A percentile compares a stretch with the other conserved stretches of the same genome.
These are phyloP conservation scores for Apodemia hepburni DNA, from an alignment of 2,888 invertebrate genomes.

Conservation along the genomic window DNA sequence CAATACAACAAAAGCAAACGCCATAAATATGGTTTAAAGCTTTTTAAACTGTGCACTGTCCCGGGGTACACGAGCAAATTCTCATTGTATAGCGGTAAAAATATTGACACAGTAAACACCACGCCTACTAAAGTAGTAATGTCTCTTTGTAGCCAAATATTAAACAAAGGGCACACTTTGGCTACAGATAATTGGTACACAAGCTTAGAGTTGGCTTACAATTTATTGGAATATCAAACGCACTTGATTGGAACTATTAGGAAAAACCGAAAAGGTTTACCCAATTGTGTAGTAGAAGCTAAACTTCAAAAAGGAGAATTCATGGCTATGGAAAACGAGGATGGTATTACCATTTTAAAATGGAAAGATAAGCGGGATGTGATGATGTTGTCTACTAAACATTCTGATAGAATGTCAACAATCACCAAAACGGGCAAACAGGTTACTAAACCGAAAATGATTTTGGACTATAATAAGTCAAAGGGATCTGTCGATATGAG, in stretches of 20 bases:
- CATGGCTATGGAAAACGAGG: constrained; percentile 37
- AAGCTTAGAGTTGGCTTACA: not conserved
- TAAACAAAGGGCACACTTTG: constrained; percentile 28
- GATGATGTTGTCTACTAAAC: constrained; percentile 41
- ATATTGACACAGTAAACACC: not conserved
- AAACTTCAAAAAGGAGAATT: constrained; percentile 35
- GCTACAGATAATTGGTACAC: not conserved
- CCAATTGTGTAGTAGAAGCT: not conserved
- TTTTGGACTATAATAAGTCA: constrained; percentile 40
- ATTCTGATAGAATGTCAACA: constrained; percentile 35
- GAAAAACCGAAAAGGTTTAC: not conserved
- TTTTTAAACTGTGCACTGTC: too few relatives aligned
- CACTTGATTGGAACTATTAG: not conserved
- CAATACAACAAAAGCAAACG: too few relatives aligned
- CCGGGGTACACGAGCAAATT: too few relatives aligned
- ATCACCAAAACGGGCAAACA: constrained; percentile 32
- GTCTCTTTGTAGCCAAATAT: not conserved
- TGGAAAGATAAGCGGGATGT: constrained; percentile 37
- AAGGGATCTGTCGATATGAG: constrained; percentile 42
- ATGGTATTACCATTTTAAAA: constrained; percentile 37
- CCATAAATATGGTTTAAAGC: too few relatives aligned
- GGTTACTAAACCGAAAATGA: constrained; percentile 33
- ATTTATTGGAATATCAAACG: not conserved
- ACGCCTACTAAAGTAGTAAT: not conserved
- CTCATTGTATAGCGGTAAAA: not conserved